These are phyloP conservation scores for Odontomachus brunneus DNA, from an alignment of 1,140 invertebrate genomes.

Conservation along the genomic window DNA sequence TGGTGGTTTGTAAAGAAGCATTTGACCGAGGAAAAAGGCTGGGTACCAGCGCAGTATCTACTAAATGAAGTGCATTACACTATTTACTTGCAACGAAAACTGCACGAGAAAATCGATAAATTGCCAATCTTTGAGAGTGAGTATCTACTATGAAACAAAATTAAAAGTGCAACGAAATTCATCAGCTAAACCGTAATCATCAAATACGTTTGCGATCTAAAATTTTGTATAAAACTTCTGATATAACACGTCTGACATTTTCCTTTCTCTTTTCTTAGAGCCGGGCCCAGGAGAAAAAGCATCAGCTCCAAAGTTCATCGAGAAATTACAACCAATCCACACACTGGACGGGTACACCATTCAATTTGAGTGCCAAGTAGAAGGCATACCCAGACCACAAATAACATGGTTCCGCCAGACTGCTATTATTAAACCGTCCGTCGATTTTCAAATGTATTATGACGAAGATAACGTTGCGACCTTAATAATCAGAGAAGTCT, in stretches of 20 bases:
- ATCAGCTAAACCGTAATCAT: neutral
- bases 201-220: constrained; percentile 8
- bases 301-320: constrained; percentile 93
- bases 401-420: constrained; percentile 98
- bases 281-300: constrained; percentile 91
- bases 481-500: constrained; percentile 97
- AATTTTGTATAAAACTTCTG: neutral
- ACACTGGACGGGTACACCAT: constrained; percentile 94
- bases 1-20: constrained; percentile 97
- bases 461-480: constrained; percentile 96
- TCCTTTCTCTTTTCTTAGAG: constrained; percentile 86
- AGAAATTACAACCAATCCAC: constrained; percentile 93
- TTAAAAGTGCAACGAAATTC: neutral
- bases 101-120: constrained; percentile 96
- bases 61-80: constrained; percentile 93
- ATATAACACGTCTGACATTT: constrained; percentile 14
- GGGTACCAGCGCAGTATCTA: constrained; percentile 95
- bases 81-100: constrained; percentile 93
- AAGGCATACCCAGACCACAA: constrained; percentile 94
- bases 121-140: constrained; percentile 96
- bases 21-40: constrained; percentile 95
- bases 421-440: constrained; percentile 95
- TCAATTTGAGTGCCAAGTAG: constrained; percentile 96
- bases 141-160: constrained; percentile 75
- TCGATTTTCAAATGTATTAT: constrained; percentile 97